Conservation (phyloP, 2,797 vertebrate genomes). For the Lagorchestes hirsutus region DNA sequence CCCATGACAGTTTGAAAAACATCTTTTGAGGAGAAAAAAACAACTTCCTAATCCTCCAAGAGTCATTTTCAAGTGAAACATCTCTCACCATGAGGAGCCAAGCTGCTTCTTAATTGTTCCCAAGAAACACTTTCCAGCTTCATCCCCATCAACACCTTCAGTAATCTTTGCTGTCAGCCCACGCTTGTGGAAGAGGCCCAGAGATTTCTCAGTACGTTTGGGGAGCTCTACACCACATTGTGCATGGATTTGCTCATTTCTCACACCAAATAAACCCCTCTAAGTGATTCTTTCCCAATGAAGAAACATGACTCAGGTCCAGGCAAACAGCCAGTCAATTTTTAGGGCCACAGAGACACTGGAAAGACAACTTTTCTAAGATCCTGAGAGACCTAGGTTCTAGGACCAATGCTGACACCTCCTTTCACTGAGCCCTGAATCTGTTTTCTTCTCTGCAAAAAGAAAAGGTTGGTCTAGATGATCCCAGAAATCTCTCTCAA, state of each 20-base stretch:
- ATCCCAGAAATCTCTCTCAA: not conserved
- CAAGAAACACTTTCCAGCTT: slow-evolving; percentile 71
- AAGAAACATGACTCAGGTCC: slow-evolving; percentile 71
- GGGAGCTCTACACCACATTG: slow-evolving; percentile 26
- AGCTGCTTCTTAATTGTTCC: slow-evolving; percentile 78
- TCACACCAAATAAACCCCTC: slow-evolving; percentile 40
- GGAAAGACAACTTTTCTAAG: not conserved
- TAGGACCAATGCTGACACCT: not conserved
- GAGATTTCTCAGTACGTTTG: not conserved
- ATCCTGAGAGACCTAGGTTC: not conserved
- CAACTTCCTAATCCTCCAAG: slow-evolving; percentile 46
- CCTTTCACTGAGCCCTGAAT: not conserved
- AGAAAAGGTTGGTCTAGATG: not conserved
- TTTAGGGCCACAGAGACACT: slow-evolving; percentile 51
- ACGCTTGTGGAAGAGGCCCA: slow-evolving; percentile 58
- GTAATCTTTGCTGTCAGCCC: slow-evolving; percentile 71
- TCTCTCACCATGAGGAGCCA: slow-evolving; percentile 67
- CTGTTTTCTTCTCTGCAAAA: not conserved
- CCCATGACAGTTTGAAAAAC: slow-evolving; percentile 26
- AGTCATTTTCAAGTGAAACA: slow-evolving; percentile 68
- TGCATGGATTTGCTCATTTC: slow-evolving; percentile 42
- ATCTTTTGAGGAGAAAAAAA: slow-evolving; percentile 42
- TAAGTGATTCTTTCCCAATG: slow-evolving; percentile 56
- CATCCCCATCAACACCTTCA: slow-evolving; percentile 70
- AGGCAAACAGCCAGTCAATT: slow-evolving; percentile 75